Base-by-base conservation (phyloP, 1,140 invertebrate genomes). In the Frieseomelitta varia region DNA sequence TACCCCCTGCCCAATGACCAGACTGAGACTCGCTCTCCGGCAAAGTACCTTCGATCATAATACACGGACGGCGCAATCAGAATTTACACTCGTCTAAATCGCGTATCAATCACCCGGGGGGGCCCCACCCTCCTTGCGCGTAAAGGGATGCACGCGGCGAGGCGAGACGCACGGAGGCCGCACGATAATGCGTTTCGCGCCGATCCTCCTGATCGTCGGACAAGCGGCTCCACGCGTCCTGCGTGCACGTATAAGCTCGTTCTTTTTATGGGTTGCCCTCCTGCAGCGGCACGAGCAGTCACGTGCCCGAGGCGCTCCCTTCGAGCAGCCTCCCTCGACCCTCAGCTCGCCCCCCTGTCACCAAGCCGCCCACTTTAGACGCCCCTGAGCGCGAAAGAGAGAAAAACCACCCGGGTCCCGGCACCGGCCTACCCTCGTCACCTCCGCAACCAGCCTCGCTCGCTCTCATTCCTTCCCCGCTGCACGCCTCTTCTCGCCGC, bases 341-440 rank as follows among this genome's bases (percentile, higher is more conserved):
- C 81, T 84, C 74, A 78, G 61, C 81, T 83, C 88, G 81, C 89
- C 90, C 87, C 81, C 72, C 79, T 90, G 91, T 92, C 91, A 89
- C 93, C 87, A 87, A 93, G 91, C 91, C 91, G 90, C 91, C 92
- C 90, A 93, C 93, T 93, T 93, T 91, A 91, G 87, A 89, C 82
- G 79, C 88, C 87, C 85, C 74, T 72, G 81, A 67, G 85, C 84
- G 84, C 56, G n/a, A 61, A 12, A 10, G 74, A 71, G 73, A 56
- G 14, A 34, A 19, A 76, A 27, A 30, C n/a, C 34, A 58, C 47
- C 39, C 0, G 39, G 21, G 58, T 74, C 73, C 82, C 68, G 82
- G 58, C 19, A 61, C n/a, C 74, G 58, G 74, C 82, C 86, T 87
- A 85, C 84, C 87, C 88, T 90, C 74, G 85, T 86, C 85, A 89